phyloP scores from a whole-genome alignment of 2,113 vertebrate genomes.

The Myiopsitta monachus region DNA sequence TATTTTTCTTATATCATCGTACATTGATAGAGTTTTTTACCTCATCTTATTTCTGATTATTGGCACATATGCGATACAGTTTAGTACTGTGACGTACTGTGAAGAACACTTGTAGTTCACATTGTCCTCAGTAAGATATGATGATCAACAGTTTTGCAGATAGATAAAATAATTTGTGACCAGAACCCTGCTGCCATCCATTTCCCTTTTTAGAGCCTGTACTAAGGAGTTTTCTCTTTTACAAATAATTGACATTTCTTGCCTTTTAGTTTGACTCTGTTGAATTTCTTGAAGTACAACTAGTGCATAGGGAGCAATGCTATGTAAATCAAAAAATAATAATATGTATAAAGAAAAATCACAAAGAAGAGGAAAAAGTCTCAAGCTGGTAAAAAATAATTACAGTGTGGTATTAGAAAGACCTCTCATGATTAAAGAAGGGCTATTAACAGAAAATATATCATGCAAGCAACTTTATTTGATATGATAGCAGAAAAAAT shows the following conservation, averaged over 20 bases:
- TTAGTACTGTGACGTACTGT: not conserved
- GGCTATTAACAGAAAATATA: slow-evolving; percentile 20
- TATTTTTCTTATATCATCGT: not conserved
- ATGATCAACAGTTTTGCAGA: not conserved
- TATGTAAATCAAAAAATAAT: slow-evolving; percentile 43
- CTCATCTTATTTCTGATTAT: not conserved
- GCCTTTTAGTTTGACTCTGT: not conserved
- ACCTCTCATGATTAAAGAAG: slow-evolving; percentile 41
- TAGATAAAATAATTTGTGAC: not conserved
- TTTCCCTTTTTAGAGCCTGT: not conserved
- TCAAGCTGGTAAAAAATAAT: slow-evolving; percentile 58
- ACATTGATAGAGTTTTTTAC: not conserved
- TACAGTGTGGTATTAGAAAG: slow-evolving; percentile 35
- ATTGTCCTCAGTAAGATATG: not conserved
- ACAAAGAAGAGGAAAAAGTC: slow-evolving; percentile 1
- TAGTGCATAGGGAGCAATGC: not conserved
- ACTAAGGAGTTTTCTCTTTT: not conserved
- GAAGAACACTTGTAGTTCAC: not conserved
- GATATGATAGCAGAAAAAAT: not conserved
- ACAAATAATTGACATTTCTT: not conserved
- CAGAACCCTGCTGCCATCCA: not conserved
- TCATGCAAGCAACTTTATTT: not conserved
- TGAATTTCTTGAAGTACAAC: not conserved
- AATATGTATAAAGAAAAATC: slow-evolving; percentile 51
- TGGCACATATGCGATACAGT: not conserved